Evolutionary conservation across 1,140 invertebrate genomes (phyloP), one percentile per base, ranked within the genome.

Genomic region (Drosophila lini): DNA sequence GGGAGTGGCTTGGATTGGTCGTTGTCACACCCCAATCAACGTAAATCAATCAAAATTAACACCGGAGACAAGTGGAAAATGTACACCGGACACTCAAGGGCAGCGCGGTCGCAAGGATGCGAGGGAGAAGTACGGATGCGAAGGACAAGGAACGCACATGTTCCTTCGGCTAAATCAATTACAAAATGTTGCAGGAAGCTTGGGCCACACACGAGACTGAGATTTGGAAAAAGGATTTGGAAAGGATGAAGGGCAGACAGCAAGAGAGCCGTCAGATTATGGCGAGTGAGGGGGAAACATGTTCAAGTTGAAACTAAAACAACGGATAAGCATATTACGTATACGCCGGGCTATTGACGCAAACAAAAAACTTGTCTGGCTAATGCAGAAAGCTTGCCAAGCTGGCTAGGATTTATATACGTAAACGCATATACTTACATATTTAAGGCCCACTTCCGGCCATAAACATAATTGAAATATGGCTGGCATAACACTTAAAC

Each of bases 11-110:
- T 6, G 52, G 52, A 55, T 38, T 15, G 22, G 8, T 15, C 52
- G 8, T 3, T 55, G 52, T 55, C 52, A 38, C 34, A 55, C 52
- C 52, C 52, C 52, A 36, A 55, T 55, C 52, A 55, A 55, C 52
- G 52, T 55, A 55, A 55, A 38, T 55, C 52, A 55, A 55, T 55
- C 52, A 55, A 55, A 55, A 55, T 55, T 55, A 55, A 55, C 52
- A 55, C 52, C 52, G 52, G 52, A 55, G 52, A 55, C 52, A 55
- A 55, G 52, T 55, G 34, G 52, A 55, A 55, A 55, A 38, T 55
- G 52, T 55, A 55, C 34, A 55, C 52, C 52, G 52, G 52, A 25
- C 52, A n/a, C 19, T 38, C 19, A 19, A 19, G 11, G 50, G 16
- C 31, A 34, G 32, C 28, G 22, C 11, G 50, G 50, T 13, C 5